These are phyloP conservation scores for Mustela lutreola DNA, from an alignment of 2,113 vertebrate species.

Conservation along the genomic window DNA sequence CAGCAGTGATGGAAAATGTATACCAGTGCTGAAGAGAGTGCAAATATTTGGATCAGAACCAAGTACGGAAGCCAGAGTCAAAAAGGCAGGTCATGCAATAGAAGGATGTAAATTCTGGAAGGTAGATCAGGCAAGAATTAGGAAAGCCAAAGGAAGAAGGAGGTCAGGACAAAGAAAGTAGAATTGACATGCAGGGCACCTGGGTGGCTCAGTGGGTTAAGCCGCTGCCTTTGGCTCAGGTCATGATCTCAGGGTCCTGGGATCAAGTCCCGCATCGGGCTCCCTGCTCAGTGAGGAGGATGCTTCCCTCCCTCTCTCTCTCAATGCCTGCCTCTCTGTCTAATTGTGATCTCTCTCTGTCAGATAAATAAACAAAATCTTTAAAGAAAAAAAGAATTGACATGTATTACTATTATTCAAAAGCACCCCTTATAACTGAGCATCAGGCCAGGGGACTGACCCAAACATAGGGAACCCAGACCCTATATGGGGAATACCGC, in stretches of 20 bases:
- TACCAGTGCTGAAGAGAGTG: not conserved
- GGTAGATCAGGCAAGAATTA: conserved; percentile 6
- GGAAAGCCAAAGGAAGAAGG: not conserved
- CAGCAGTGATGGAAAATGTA: not conserved
- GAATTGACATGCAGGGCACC: no score
- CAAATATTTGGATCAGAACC: conserved; percentile 33
- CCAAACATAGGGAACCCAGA: not conserved
- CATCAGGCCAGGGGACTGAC: not conserved
- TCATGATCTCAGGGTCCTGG: no score
- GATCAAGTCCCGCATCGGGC: no score
- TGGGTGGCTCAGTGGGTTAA: no score
- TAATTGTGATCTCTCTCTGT: no score
- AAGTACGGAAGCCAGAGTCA: conserved; percentile 15
- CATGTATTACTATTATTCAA: not conserved
- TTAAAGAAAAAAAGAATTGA: not conserved
- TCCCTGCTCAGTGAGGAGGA: no score
- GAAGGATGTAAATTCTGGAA: not conserved
- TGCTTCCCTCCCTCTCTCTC: no score
- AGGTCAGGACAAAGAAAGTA: not conserved
- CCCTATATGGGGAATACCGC: not conserved
- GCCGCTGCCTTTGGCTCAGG: no score
- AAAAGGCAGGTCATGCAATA: not conserved
- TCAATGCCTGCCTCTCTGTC: no score
- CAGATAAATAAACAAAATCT: no score
- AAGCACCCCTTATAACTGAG: not conserved